Base-by-base conservation (phyloP, 2,797 vertebrate species). In the Melanotaenia trifasciata region DNA sequence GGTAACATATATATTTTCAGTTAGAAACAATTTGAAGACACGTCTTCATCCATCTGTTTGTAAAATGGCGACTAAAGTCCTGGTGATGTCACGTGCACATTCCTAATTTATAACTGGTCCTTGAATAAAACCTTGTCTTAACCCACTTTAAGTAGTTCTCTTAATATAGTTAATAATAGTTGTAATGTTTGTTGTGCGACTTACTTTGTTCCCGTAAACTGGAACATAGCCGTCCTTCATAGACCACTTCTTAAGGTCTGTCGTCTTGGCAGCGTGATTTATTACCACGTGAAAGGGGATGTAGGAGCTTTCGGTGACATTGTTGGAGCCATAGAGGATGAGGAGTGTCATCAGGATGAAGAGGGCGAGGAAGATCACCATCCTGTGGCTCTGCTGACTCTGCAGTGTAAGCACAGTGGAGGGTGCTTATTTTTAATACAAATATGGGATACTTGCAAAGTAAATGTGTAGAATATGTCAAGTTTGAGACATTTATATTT, bases 321-420 rank as follows among this genome's bases (percentile, higher is more conserved):
- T 96, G 92, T 95, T 96, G 28, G 97, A 99, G 90, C 95, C 96
- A 84, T 97, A 98, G 85, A 99, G 95, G 92, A 99, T 98, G 90
- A 98, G 94, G 84, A 99, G 95, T 56, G 95, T 99, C 81, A 95
- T 95, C 81, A 99, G 92, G 76, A 97, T 93, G 79, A 99, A 96
- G 87, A 98, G 81, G 80, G 95, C 89, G 30, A 94, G 93, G 67
- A 97, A 93, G 88, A 98, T 95, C 54, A 94, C 96, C 82, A 96
- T 92, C n/a, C 92, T 95, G 70, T 96, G 96, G 90, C 95, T 96
- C 87, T 93, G 90, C 18, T 91, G 90, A 65, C 78, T 86, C 89
- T 95, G 89, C 65, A 65, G 64, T 4, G 26, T 3, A 33, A 61
- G 68, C 50, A 59, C 4, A 61, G 33, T 0, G 14, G 5, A 7